These are phyloP conservation scores for Bombus sibiricus DNA, from an alignment of 1,140 invertebrate species.

Conservation along the genomic window DNA sequence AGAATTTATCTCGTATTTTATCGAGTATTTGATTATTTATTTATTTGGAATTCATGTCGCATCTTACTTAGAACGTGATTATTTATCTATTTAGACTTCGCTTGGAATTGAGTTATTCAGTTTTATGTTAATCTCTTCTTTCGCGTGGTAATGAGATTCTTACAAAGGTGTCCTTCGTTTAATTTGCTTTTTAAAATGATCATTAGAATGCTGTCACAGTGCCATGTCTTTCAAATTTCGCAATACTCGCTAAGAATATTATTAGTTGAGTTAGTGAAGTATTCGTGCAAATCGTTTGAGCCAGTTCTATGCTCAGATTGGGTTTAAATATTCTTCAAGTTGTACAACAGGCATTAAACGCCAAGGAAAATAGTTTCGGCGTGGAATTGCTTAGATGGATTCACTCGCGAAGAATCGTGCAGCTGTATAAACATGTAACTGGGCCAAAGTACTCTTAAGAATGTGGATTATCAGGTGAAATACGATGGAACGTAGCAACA, in stretches of 20 bases:
- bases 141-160: no score
- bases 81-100: no score
- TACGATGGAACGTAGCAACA: background rate
- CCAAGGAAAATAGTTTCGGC: background rate
- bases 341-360: no score
- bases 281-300: background rate
- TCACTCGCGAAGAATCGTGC: background rate
- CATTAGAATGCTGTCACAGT: background rate
- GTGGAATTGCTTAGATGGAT: background rate
- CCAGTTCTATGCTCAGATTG: background rate
- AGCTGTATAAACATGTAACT: slow-evolving; percentile 1
- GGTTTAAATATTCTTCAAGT: background rate
- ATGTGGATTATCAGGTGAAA: background rate
- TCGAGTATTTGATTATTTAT: no score
- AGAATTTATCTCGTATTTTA: no score
- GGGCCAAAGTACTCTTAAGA: background rate
- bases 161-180: background rate
- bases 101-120: background rate
- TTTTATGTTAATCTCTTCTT: background rate
- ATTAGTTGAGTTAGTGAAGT: background rate
- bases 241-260: background rate
- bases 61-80: no score
- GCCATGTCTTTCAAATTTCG: background rate
- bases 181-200: background rate
- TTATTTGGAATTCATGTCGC: background rate